These are phyloP conservation scores for Nebria ingens DNA, from an alignment of 1,140 invertebrate genomes.

Conservation along the genomic window DNA sequence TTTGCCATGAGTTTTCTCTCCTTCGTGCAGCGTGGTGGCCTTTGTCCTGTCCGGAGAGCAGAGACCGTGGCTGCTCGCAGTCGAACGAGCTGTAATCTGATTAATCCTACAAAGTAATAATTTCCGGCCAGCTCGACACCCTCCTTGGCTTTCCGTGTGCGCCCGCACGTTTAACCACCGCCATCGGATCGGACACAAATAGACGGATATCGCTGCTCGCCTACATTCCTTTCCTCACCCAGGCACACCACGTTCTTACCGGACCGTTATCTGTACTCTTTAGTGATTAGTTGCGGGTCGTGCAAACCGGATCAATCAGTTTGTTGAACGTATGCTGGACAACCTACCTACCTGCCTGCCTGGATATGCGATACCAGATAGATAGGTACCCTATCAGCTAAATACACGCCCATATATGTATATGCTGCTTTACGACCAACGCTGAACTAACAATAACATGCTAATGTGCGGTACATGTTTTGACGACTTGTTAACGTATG, in stretches of 20 bases:
- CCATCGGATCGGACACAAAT: background rate
- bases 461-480: too few relatives aligned
- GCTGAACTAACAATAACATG: too few relatives aligned
- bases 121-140: slow-evolving; percentile 14
- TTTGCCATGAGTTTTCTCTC: too few relatives aligned
- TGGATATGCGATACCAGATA: too few relatives aligned
- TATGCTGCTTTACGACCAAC: too few relatives aligned
- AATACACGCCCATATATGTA: too few relatives aligned
- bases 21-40: background rate
- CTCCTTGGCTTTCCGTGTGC: background rate
- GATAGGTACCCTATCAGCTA: too few relatives aligned
- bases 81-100: slow-evolving; percentile 13
- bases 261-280: background rate
- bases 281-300: background rate
- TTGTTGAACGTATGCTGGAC: background rate
- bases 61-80: background rate
- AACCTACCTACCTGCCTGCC: too few relatives aligned
- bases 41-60: background rate
- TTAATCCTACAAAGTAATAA: slow-evolving; percentile 15
- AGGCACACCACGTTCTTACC: background rate
- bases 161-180: background rate
- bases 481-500: too few relatives aligned
- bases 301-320: background rate
- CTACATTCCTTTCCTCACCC: background rate
- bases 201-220: background rate